Evolutionary conservation across 2,797 vertebrate species (phyloP).

Genomic region (Cirrhinus molitorella): DNA sequence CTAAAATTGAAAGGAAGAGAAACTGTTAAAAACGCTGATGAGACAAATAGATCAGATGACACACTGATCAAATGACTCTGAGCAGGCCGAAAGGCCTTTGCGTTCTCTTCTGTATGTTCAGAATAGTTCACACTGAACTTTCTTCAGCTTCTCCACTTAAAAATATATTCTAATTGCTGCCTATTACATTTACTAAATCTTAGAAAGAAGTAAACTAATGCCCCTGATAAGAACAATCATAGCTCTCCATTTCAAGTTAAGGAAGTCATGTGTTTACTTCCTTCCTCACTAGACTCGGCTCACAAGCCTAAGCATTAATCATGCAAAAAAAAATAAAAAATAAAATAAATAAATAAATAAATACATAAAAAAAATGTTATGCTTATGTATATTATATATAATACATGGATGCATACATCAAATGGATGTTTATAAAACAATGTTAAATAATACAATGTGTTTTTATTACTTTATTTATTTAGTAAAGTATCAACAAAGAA

Average conservation of each 20-base stretch:
- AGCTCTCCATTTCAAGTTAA: neutral
- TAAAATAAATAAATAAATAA: too few species aligned
- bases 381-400: neutral
- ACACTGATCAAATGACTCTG: slow-evolving; percentile 18
- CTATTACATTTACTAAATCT: neutral
- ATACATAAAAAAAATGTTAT: too few species aligned
- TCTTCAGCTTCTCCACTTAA: neutral
- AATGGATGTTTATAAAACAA: neutral
- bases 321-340: neutral
- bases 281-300: neutral
- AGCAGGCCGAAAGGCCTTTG: neutral
- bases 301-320: neutral
- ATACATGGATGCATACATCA: too few species aligned
- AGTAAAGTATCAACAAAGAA: neutral
- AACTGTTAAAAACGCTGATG: slow-evolving; percentile 73
- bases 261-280: slow-evolving; percentile 10
- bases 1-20: slow-evolving; percentile 79
- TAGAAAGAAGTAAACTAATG: neutral
- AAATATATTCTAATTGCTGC: neutral
- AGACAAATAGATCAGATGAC: slow-evolving; percentile 47
- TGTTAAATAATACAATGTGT: neutral
- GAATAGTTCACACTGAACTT: too few species aligned
- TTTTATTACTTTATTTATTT: neutral
- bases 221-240: neutral
- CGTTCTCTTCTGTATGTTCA: slow-evolving; percentile 6